These are phyloP conservation scores for Tenthredo mesomela DNA, from an alignment of 2,888 invertebrate genomes.

Conservation along the genomic window DNA sequence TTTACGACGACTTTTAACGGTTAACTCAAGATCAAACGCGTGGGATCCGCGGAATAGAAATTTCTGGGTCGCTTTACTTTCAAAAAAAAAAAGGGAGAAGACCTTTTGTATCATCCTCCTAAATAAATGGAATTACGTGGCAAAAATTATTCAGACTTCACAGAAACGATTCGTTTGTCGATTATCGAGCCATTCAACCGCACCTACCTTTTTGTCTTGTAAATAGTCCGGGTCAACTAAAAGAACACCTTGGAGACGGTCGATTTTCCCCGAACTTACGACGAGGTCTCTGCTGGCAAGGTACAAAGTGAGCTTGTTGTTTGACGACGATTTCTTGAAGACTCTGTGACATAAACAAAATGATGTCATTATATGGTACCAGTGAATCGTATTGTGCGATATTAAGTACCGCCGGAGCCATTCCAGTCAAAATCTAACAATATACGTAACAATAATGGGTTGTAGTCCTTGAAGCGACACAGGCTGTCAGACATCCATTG, in stretches of 20 bases:
- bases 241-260: conserved; percentile 93
- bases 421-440: neutral
- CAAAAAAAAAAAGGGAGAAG: neutral
- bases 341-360: conserved; percentile 81
- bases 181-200: neutral
- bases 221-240: conserved; percentile 94
- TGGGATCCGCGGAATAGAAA: neutral
- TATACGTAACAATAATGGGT: neutral
- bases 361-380: neutral
- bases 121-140: neutral
- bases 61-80: neutral
- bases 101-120: neutral
- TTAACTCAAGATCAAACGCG: neutral
- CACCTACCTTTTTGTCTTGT: conserved; percentile 86
- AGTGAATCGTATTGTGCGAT: neutral
- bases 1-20: neutral
- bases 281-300: conserved; percentile 90
- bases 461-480: neutral
- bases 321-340: conserved; percentile 93
- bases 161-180: neutral
- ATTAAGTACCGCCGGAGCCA: neutral
- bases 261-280: conserved; percentile 86
- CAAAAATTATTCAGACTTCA: neutral
- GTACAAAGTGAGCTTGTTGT: conserved; percentile 91
- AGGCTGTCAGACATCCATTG: conserved; percentile 6